phyloP scores from a whole-genome alignment of 2,113 vertebrate species.

The Sturnus vulgaris region DNA sequence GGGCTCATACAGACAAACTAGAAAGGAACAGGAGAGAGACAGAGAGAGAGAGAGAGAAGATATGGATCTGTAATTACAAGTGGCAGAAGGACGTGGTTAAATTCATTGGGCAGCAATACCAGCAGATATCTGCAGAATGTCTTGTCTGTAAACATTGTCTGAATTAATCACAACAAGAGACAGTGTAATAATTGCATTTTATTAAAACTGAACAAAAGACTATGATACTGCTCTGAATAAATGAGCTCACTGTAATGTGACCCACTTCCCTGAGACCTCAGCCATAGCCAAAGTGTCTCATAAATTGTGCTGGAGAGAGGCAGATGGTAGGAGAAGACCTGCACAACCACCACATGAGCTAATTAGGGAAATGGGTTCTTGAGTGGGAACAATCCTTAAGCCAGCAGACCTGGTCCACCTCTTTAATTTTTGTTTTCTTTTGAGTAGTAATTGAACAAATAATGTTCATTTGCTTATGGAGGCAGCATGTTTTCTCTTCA shows the following conservation, averaged over 20 bases:
- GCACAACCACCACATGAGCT: neutral
- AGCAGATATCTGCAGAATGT: neutral
- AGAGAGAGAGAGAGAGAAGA: neutral
- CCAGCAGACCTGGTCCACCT: neutral
- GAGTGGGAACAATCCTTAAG: neutral
- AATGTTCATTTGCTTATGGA: neutral
- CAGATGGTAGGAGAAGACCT: neutral
- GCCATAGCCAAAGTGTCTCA: neutral
- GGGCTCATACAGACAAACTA: neutral
- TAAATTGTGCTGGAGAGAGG: neutral
- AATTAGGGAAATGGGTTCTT: neutral
- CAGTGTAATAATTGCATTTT: conserved; percentile 32
- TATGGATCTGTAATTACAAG: conserved; percentile 46
- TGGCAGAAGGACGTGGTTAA: neutral
- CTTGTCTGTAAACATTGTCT: conserved; percentile 20
- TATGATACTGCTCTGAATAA: conserved; percentile 4
- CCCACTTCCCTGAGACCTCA: neutral
- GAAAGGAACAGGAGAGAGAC: neutral
- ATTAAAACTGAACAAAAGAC: conserved; percentile 30
- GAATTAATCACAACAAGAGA: conserved; percentile 27
- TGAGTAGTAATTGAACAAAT: neutral
- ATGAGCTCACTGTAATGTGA: neutral
- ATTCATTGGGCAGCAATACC: neutral
- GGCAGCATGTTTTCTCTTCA: neutral
- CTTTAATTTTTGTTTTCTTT: neutral